Evolutionary conservation across 2,888 invertebrate species (phyloP).

Genomic region (Doris montereyensis): DNA sequence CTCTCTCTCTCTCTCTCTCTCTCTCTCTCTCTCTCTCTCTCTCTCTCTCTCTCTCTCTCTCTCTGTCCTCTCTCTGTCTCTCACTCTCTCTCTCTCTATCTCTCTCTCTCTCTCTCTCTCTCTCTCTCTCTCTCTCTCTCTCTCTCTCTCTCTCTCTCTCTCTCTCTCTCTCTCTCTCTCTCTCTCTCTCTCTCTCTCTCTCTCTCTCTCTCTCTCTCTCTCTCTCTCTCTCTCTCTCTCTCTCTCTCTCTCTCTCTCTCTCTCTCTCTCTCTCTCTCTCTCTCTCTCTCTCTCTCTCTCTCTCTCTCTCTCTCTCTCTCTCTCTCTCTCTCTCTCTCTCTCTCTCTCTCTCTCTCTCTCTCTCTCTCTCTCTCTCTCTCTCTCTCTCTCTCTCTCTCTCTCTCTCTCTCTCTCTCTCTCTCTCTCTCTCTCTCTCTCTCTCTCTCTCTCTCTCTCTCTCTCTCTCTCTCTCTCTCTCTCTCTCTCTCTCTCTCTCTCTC

Average conservation of each 20-base stretch:
- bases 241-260: not conserved
- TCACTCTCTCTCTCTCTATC: no score
- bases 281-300: not conserved
- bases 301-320: not conserved
- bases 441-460: not conserved
- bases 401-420: constrained; percentile 7
- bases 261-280: not conserved
- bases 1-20: no score
- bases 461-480: not conserved
- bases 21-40: no score
- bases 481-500: not conserved
- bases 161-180: constrained; percentile 1
- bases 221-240: not conserved
- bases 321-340: constrained; percentile 21
- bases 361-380: constrained; percentile 28
- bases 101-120: no score
- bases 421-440: not conserved
- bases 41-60: no score
- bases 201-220: not conserved
- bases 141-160: constrained; percentile 26
- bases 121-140: constrained; percentile 1
- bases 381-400: constrained; percentile 15
- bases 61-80: no score
- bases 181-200: constrained; percentile 15
- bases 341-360: constrained; percentile 28